Percentiles rank a stretch among this genome's conserved stretches.
phyloP scores from a whole-genome alignment of 2,888 invertebrate genomes.

The Macrophya alboannulata region DNA sequence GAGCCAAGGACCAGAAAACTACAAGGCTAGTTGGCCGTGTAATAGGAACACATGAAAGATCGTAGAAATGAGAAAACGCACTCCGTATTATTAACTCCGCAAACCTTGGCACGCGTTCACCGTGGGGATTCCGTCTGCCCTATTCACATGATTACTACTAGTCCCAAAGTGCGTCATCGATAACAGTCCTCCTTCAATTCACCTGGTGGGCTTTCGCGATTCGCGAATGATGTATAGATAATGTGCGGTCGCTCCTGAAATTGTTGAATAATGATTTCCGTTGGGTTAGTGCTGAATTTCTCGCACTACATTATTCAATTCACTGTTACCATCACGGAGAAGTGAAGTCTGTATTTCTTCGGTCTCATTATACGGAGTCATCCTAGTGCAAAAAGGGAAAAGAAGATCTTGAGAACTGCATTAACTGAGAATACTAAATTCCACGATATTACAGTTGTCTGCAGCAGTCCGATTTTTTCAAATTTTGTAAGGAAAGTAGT shows the following conservation, averaged over 20 bases:
- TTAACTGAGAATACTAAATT: too few relatives aligned
- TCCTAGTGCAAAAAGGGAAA: too few relatives aligned
- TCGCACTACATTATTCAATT: not conserved
- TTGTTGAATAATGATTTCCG: constrained; percentile 30
- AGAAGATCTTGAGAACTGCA: too few relatives aligned
- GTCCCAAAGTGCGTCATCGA: not conserved
- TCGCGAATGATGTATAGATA: constrained; percentile 13
- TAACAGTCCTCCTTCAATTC: not conserved
- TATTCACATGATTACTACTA: constrained; percentile 2
- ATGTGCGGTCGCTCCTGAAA: constrained; percentile 1
- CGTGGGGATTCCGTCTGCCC: constrained; percentile 24
- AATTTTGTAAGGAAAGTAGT: not conserved
- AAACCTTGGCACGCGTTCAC: not conserved
- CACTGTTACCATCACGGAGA: not conserved
- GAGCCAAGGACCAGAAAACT: constrained; percentile 32
- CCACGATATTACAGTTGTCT: not conserved
- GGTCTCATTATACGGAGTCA: too few relatives aligned
- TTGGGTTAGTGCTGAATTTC: not conserved
- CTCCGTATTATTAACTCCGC: constrained; percentile 22
- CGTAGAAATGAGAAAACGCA: constrained; percentile 13
- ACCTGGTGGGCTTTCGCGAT: not conserved
- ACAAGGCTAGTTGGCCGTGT: constrained; percentile 43
- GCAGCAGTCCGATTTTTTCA: not conserved
- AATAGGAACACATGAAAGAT: constrained; percentile 13
- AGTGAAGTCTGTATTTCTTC: not conserved